Evolutionary conservation across 1,140 invertebrate genomes (phyloP), one percentile per base, ranked within the genome.

Genomic region (Ostrea denselamellosa): DNA sequence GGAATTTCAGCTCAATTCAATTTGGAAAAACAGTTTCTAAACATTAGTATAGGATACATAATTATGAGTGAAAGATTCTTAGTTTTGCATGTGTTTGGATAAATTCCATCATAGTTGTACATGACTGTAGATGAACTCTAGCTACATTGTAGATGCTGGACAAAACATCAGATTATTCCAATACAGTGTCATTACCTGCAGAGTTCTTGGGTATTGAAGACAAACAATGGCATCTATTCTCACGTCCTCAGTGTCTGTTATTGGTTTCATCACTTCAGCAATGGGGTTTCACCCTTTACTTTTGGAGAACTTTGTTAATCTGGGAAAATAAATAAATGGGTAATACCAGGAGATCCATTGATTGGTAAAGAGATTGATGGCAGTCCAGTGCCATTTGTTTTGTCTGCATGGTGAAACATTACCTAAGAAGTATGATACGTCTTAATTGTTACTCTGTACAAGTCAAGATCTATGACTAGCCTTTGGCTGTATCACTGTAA

Each of bases 321-420:
- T n/a, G 56, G 56, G 56, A 62, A 62, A 62, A n/a, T 62, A 62
- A 62, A 62, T 62, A 62, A 62, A 62, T 62, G n/a, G 56, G 17
- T 62, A n/a, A n/a, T 62, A 62, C 17, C 17, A 28, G 0, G 25
- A 14, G 14, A 14, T 77, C 28, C 22, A 77, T 77, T 77, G 68
- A 77, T 77, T 25, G 14, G 68, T 34, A 25, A 12, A 34, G 4
- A 4, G 68, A 77, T 77, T 77, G 28, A 77, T 77, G 68, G 28
- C 12, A 34, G 68, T 10, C 68, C 2, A 34, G 9, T 34, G 68
- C 28, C 25, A 77, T 77, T 77, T 77, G 28, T 77, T 77, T 14
- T 28, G 68, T 77, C 9, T 77, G 14, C 68, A 77, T 14, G 68
- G 28, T 14, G 25, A 14, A 5, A 77, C 28, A 14, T 25, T 77